Base-by-base conservation (phyloP, 2,113 vertebrate genomes). In the Daboia siamensis region DNA sequence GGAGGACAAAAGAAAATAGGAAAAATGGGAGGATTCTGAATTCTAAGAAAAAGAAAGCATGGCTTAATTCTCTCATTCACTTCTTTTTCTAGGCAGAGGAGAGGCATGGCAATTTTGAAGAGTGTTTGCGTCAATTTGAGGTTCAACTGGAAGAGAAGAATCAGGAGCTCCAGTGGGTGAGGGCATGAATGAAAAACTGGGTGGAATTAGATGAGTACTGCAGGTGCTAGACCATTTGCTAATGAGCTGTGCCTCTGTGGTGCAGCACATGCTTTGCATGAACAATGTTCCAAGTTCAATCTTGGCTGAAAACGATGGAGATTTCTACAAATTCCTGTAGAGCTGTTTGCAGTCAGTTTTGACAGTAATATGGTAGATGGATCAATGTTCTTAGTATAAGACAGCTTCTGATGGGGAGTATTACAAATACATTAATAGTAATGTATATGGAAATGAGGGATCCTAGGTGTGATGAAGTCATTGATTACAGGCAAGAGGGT, bases 91-190 rank as follows among this genome's bases (percentile, higher is more conserved):
- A 99, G 98, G 98, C 98, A 0, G 98, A 99, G 96, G 98, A 99
- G 92, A 98, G 98, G 46, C 98, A 99, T 89, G 98, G 98, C 26
- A 99, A 99, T 97, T 99, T 99, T 91, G 98, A 99, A 96, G 98
- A 99, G 95, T 97, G 98, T 24, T 97, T 99, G 93, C 97, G 98
- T 92, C 98, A 99, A 97, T 97, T 99, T 97, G 98, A 99, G 96
- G 98, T 98, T 51, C 98, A 99, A 97, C 94, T 99, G 96, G 98
- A 99, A 96, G 98, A 99, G 97, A 99, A 99, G 96, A 99, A 99
- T 96, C 98, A 99, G 97, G 98, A 99, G 97, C 96, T 99, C 74
- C 98, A 99, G 96, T 96, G 98, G 97, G 98, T 99, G 97, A 98
- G 97, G 5, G 24, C 23, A 13, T 7, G 54, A 9, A 24, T n/a